Evolutionary conservation across 2,113 vertebrate species (phyloP), one percentile per base, ranked within the genome.

Genomic region (Odontesthes bonariensis): DNA sequence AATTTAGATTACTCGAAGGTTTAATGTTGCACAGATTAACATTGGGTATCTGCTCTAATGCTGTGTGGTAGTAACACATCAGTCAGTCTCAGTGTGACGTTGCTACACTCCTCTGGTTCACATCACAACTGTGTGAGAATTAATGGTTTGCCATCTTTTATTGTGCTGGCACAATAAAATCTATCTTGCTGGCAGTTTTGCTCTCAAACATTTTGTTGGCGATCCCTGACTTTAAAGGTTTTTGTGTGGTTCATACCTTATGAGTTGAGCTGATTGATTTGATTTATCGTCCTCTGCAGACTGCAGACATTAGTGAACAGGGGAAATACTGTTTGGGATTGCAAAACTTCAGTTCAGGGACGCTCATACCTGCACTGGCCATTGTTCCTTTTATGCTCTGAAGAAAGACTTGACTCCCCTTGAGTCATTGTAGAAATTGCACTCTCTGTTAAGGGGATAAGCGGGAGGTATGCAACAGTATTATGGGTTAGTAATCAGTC

Each of bases 401-500:
- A 44, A 16, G 12, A 44, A 42, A 38, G 35, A 42, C 9, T 11
- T 11, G 40, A 42, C 44, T 46, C 13, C 44, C 14, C 16, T 16
- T 46, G 14, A 17, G 44, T 46, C 44, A 46, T 11, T 7, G 19
- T 49, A 49, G 7, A 42, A 42, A 44, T 5, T 16, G 42, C 17
- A 6, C 17, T 7, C 46, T n/a, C 46, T 6, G 49, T 9, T 20
- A 38, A 38, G 16, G 1, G 7, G 5, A 54, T 31, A 54, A 69
- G 8, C 58, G 32, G 60, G 56, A 59, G 65, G 52, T 66, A 60
- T 57, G 56, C 8, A 55, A 55, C 6, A 6, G 13, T 12, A 22
- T 8, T 38, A 71, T 44, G 56, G 8, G 22, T 17, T 31, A 6
- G 65, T 67, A 38, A 60, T 63, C 40, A 14, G 32, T 70, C 57